These are phyloP conservation scores for Microcebus murinus DNA, from an alignment of 2,113 vertebrate species.

Conservation along the genomic window DNA sequence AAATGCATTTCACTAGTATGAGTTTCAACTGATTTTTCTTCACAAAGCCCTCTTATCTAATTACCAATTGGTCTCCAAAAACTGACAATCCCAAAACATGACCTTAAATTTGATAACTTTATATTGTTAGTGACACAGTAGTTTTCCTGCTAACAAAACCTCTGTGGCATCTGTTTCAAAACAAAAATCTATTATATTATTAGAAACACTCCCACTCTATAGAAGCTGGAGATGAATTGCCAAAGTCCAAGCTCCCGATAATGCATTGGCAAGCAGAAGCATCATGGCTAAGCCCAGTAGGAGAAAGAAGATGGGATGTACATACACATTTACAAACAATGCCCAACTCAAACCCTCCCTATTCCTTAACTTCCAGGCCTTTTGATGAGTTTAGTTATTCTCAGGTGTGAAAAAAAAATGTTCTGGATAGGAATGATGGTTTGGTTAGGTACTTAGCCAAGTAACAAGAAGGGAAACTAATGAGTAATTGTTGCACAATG, in stretches of 20 bases:
- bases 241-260: neutral
- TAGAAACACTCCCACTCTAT: neutral
- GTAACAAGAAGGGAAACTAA: neutral
- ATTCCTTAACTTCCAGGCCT: neutral
- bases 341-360: neutral
- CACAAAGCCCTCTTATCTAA: neutral
- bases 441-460: neutral
- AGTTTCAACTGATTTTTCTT: neutral
- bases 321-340: neutral
- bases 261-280: neutral
- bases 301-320: neutral
- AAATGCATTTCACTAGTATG: neutral
- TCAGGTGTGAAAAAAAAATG: neutral
- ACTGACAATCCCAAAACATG: neutral
- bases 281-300: neutral
- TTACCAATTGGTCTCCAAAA: neutral
- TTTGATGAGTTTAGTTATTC: neutral
- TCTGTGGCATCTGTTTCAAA: constrained; percentile 2
- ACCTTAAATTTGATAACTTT: constrained; percentile 26
- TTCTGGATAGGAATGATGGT: neutral
- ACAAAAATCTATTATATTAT: constrained; percentile 26
- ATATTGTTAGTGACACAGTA: neutral
- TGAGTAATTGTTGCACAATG: neutral
- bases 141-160: constrained; percentile 10
- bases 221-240: neutral